phyloP scores from a whole-genome alignment of 2,888 invertebrate species.

The Phalera bucephala region DNA sequence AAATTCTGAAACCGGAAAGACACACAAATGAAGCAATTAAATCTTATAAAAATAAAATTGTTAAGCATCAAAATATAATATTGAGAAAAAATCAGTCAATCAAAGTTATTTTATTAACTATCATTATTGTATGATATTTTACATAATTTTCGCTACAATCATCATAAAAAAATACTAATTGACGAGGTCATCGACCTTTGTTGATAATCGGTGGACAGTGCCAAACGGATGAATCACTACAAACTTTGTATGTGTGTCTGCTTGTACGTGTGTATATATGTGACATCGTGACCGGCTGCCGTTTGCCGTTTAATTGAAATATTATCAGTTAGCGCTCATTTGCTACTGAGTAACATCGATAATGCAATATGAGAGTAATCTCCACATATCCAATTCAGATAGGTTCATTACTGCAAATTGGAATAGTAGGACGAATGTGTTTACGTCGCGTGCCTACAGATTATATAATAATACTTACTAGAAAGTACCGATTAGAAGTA shows the following conservation, averaged over 20 bases:
- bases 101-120: too few species aligned
- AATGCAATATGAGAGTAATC: constrained; percentile 16
- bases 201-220: constrained; percentile 31
- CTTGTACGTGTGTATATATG: constrained; percentile 2
- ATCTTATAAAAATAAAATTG: too few species aligned
- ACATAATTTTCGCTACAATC: too few species aligned
- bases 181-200: constrained; percentile 31
- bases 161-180: too few species aligned
- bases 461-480: too few species aligned
- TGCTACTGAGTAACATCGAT: constrained; percentile 20
- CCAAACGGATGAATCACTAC: constrained; percentile 27
- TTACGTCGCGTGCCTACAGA: neutral
- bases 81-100: too few species aligned
- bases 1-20: too few species aligned
- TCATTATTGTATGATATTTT: too few species aligned
- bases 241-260: constrained; percentile 3
- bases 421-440: constrained; percentile 2
- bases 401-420: constrained; percentile 2
- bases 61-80: too few species aligned
- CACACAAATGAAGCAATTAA: too few species aligned
- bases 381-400: constrained; percentile 6
- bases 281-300: constrained; percentile 8
- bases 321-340: constrained; percentile 30
- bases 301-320: constrained; percentile 35
- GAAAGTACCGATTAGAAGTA: too few species aligned